Conservation (phyloP, 2,888 invertebrate species). For the Chydorus sphaericus region DNA sequence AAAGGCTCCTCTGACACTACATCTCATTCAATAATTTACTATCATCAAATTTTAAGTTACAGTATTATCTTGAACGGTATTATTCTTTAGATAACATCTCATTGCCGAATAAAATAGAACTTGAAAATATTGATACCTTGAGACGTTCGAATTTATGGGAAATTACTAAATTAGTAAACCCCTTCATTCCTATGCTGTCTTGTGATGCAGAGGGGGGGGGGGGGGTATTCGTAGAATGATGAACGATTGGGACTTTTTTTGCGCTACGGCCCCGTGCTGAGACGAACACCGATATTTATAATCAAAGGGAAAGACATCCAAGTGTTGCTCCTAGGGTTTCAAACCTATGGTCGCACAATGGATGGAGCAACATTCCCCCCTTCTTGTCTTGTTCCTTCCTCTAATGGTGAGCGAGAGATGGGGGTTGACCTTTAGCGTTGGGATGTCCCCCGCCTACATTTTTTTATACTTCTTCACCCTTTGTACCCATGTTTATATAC, state of each 20-base stretch:
- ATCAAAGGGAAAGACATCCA: conserved; percentile 7
- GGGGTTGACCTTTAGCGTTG: conserved; percentile 4
- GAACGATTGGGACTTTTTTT: conserved; percentile 10
- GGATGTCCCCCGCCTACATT: neutral
- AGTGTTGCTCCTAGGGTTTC: neutral
- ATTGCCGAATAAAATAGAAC: too few species aligned
- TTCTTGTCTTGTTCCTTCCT: neutral
- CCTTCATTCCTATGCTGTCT: neutral
- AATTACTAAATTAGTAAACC: neutral
- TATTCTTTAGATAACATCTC: too few species aligned
- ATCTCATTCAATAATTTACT: too few species aligned
- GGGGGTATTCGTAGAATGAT: conserved; percentile 1
- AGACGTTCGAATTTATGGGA: neutral
- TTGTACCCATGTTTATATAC: neutral
- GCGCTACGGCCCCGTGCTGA: conserved; percentile 6
- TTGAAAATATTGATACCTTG: too few species aligned
- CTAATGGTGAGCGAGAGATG: neutral
- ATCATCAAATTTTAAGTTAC: too few species aligned
- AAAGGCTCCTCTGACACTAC: too few species aligned
- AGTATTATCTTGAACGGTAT: too few species aligned
- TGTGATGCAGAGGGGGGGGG: neutral
- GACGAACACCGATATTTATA: conserved; percentile 10
- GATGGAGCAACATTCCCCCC: neutral
- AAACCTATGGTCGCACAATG: conserved; percentile 1
- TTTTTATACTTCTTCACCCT: neutral